Conservation (phyloP, 2,113 vertebrate species). For the Ctenodactylus gundi region DNA sequence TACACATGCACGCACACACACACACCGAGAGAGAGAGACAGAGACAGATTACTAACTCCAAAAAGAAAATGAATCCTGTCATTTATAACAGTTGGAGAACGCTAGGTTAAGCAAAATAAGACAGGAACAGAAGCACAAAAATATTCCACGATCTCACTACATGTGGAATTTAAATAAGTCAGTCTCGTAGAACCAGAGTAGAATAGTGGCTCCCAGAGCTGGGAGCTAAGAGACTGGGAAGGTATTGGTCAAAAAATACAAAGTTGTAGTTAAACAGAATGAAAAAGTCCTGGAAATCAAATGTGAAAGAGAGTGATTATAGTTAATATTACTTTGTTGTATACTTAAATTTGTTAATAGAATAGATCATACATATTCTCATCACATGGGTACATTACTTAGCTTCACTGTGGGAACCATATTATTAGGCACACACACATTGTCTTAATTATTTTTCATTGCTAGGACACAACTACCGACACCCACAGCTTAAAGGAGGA, state of each 20-base stretch:
- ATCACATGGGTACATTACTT: neutral
- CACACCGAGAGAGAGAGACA: neutral
- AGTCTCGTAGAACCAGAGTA: neutral
- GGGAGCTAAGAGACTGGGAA: neutral
- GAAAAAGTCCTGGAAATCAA: neutral
- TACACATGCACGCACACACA: neutral
- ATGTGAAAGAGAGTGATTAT: neutral
- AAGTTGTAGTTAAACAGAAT: neutral
- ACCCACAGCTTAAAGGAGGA: no score
- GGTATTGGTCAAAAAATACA: neutral
- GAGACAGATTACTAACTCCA: no score
- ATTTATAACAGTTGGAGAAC: neutral
- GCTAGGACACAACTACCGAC: no score
- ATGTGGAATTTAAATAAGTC: neutral
- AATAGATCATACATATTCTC: neutral
- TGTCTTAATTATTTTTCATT: no score
- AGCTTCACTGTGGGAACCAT: neutral
- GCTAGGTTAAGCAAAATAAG: neutral
- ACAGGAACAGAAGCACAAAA: neutral
- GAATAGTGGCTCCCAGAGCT: neutral
- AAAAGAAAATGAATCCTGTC: no score
- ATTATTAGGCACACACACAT: neutral
- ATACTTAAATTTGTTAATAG: neutral
- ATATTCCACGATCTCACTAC: neutral
- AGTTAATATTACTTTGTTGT: neutral